phyloP scores from a whole-genome alignment of 2,113 vertebrate genomes.

The Gulo gulo region DNA sequence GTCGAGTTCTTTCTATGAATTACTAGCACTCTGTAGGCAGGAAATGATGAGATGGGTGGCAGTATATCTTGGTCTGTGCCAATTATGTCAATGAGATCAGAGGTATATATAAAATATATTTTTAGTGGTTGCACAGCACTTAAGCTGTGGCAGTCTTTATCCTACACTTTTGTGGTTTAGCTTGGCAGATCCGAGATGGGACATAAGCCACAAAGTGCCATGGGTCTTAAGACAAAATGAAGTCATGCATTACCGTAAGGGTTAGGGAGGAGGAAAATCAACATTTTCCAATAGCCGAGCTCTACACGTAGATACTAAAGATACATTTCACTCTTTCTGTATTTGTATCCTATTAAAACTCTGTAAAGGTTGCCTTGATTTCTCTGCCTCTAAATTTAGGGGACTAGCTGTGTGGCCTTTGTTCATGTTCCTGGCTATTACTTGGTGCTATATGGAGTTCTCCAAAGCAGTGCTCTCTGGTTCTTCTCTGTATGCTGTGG shows the following conservation, averaged over 20 bases:
- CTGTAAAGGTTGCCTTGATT: neutral
- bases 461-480: neutral
- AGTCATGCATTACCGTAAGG: slow-evolving; percentile 67
- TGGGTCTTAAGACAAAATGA: slow-evolving; percentile 57
- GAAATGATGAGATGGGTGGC: slow-evolving; percentile 47
- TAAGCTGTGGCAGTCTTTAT: slow-evolving; percentile 42
- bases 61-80: slow-evolving; percentile 57
- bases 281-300: neutral
- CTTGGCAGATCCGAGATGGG: slow-evolving; percentile 46
- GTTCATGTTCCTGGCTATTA: neutral
- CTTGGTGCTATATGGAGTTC: neutral
- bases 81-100: slow-evolving; percentile 69
- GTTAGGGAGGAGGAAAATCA: neutral
- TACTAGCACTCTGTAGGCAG: neutral
- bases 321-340: neutral
- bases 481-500: neutral
- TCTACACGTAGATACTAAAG: neutral
- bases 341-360: slow-evolving; percentile 7
- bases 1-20: slow-evolving; percentile 35
- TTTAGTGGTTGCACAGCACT: slow-evolving; percentile 66
- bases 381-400: neutral
- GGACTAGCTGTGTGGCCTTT: neutral
- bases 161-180: slow-evolving; percentile 64
- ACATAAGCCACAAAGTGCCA: slow-evolving; percentile 62
- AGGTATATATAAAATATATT: slow-evolving; percentile 54